Evolutionary conservation across 2,888 invertebrate species (phyloP), one percentile per base, ranked within the genome.

Genomic region (Erannis defoliaria): DNA sequence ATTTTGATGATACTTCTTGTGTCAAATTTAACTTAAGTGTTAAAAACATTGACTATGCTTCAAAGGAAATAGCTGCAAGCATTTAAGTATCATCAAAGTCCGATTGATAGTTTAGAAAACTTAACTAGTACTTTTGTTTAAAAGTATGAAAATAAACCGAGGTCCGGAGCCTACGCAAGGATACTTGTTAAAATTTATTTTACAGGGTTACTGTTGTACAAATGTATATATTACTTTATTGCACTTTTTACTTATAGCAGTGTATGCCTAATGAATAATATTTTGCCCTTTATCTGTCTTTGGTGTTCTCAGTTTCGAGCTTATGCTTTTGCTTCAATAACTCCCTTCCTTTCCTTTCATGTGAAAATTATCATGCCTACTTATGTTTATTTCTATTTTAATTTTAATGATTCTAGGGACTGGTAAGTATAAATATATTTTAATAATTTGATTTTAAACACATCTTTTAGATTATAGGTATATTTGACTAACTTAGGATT

Each of bases 291-390:
- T 67, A 57, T 70, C 65, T 70, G 64, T 77, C 73, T 56, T 72
- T 70, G 75, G 73, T 75, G 65, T 75, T 77, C 64, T 80, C 71
- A 82, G 71, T 81, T 87, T 85, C 84, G 80, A 66, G 89, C 89
- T 87, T 88, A 37, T 55, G 88, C 88, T 83, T 80, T 73, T 72
- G 83, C 84, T 82, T 82, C 23, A 63, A 67, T 82, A 78, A 81
- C 62, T 42, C 19, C 38, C 37, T 61, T 58, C 48, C 56, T 23
- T 51, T 51, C 31, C 66, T 64, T 61, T 49, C 48, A 56, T 57
- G 31, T 51, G 19, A 61, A n/a, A 14, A 16, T 18, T 33, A 18
- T 50, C n/a, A 42, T 48, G 16, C 19, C 19, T 42, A 21, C 1
- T n/a, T 21, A n/a, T 55, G 12, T 33, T 19, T 42, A 19, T 46